These are phyloP conservation scores for Petaurus breviceps DNA, from an alignment of 2,113 vertebrate species.

Conservation along the genomic window DNA sequence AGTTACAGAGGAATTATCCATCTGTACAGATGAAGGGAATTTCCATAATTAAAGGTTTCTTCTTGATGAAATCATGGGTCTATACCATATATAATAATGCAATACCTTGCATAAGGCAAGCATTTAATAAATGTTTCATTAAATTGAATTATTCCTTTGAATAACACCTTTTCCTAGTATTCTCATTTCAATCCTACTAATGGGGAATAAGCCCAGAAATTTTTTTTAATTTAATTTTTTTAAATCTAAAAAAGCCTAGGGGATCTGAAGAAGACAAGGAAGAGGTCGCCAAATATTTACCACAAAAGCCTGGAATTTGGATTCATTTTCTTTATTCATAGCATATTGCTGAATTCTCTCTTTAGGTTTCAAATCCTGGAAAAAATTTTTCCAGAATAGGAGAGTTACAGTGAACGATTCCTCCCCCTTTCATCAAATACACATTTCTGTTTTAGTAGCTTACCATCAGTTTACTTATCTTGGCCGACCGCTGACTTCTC, in stretches of 20 bases:
- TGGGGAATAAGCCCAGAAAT: neutral
- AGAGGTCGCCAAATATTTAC: conserved; percentile 38
- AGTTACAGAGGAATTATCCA: neutral
- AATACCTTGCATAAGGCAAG: neutral
- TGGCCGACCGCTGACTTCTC: neutral
- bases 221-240: conserved; percentile 4
- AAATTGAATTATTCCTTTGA: neutral
- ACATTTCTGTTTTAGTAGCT: neutral
- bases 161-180: neutral
- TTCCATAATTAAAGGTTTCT: neutral
- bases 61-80: neutral
- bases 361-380: neutral
- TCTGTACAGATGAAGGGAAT: neutral
- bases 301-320: neutral
- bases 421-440: neutral
- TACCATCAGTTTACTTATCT: neutral
- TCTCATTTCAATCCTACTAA: conserved; percentile 39
- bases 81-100: neutral
- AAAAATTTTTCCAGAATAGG: neutral
- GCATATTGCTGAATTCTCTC: neutral
- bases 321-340: conserved; percentile 28
- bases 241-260: neutral
- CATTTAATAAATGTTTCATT: neutral
- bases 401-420: neutral
- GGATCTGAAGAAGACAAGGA: neutral